Conservation (phyloP, 2,888 invertebrate genomes). For the Protophormia terraenovae region DNA sequence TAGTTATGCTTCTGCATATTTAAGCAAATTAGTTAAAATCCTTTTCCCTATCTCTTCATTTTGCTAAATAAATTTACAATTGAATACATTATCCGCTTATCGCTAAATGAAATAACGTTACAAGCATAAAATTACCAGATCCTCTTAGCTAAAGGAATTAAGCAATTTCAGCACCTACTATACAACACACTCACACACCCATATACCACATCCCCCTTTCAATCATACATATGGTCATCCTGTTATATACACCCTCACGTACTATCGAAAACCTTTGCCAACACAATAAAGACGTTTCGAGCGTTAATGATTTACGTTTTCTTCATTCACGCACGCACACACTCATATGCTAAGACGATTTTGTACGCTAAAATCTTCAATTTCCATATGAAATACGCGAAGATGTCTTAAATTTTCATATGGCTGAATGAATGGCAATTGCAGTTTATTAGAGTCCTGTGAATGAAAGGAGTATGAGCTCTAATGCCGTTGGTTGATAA, state of each 20-base stretch:
- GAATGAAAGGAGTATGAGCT: neutral
- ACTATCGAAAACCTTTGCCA: neutral
- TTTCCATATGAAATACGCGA: constrained; percentile 44
- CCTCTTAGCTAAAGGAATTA: constrained; percentile 62
- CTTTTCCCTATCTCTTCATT: constrained; percentile 5
- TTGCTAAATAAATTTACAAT: constrained; percentile 50
- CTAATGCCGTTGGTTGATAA: constrained; percentile 71
- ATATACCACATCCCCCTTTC: neutral
- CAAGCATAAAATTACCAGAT: constrained; percentile 66
- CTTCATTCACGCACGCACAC: constrained; percentile 15
- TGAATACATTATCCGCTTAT: constrained; percentile 78
- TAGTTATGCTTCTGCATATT: constrained; percentile 40
- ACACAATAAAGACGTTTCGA: constrained; percentile 62
- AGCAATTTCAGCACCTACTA: constrained; percentile 59
- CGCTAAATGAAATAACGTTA: constrained; percentile 64
- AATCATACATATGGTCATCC: neutral
- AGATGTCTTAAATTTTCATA: constrained; percentile 36
- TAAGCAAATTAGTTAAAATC: constrained; percentile 61
- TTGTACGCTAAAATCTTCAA: constrained; percentile 41
- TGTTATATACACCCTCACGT: constrained; percentile 39
- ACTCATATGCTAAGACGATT: constrained; percentile 42
- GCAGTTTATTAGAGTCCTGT: neutral
- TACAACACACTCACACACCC: neutral
- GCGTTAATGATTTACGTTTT: constrained; percentile 67
- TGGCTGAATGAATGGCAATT: constrained; percentile 22